Percentiles rank a stretch among this genome's conserved stretches.
Evolutionary conservation across 2,888 invertebrate species (phyloP).

Genomic region (Oscheius sp.): DNA sequence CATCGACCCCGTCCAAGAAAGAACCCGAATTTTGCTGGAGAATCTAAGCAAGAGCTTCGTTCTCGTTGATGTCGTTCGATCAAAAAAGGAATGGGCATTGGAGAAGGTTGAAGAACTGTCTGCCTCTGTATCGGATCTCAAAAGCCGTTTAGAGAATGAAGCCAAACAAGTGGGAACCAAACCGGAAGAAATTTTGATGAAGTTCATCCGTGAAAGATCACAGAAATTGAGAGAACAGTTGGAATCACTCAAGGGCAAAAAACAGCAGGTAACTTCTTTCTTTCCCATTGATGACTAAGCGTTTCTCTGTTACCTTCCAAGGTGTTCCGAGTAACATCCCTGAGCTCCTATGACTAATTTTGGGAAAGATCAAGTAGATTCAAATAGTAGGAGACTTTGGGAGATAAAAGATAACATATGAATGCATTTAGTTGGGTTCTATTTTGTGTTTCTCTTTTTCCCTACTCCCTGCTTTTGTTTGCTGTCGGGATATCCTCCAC

Average conservation of each 20-base stretch:
- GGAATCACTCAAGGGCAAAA: conserved; percentile 35
- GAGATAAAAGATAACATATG: too few species aligned
- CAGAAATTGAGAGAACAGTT: conserved; percentile 34
- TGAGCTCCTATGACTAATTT: too few species aligned
- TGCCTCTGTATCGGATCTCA: conserved; percentile 42
- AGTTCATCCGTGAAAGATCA: conserved; percentile 40
- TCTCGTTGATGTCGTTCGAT: conserved; percentile 44
- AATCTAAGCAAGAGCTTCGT: conserved; percentile 46
- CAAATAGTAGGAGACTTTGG: too few species aligned
- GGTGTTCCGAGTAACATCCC: too few species aligned
- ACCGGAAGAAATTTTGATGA: conserved; percentile 51
- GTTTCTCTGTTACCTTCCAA: too few species aligned
- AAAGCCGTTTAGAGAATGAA: conserved; percentile 38
- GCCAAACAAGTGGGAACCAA: conserved; percentile 39
- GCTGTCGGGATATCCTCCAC: neutral
- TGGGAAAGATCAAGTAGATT: too few species aligned
- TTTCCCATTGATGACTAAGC: too few species aligned
- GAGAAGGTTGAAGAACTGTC: conserved; percentile 46
- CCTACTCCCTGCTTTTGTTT: neutral
- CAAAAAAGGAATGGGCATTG: conserved; percentile 44
- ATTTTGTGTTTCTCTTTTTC: too few species aligned
- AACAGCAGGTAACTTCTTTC: conserved; percentile 31
- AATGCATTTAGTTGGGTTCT: too few species aligned
- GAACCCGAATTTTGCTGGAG: conserved; percentile 40
- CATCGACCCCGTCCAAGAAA: conserved; percentile 47